A percentile compares a stretch with the other conserved stretches of the same genome.
These are phyloP conservation scores for Liopterus haemorrhoidalis DNA, from an alignment of 2,888 invertebrate species.

Conservation along the genomic window DNA sequence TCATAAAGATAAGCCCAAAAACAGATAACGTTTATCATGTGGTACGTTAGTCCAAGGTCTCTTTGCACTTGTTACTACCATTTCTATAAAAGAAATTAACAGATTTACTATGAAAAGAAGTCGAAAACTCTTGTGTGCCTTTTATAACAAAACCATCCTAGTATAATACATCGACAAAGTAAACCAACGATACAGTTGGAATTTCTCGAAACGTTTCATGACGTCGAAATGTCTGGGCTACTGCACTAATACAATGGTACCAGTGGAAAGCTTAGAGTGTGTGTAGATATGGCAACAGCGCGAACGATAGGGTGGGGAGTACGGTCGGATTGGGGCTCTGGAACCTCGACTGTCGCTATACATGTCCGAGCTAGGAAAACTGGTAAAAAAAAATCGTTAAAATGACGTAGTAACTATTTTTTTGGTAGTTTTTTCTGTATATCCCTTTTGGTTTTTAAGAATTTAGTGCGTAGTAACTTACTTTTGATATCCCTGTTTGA, in stretches of 20 bases:
- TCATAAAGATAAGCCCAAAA: no score
- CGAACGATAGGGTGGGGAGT: conserved; percentile 29
- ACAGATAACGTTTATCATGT: no score
- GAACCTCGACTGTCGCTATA: conserved; percentile 37
- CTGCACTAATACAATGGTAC: conserved; percentile 38
- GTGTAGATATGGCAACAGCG: conserved; percentile 40
- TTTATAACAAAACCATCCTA: no score
- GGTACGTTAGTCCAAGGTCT: no score
- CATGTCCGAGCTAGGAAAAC: conserved; percentile 35
- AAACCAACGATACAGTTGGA: conserved; percentile 18
- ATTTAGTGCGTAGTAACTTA: neutral
- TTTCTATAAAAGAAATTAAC: no score
- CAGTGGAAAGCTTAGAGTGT: conserved; percentile 40
- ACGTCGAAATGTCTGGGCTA: conserved; percentile 31
- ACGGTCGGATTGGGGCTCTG: conserved; percentile 35
- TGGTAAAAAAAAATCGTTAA: conserved; percentile 20
- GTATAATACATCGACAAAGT: conserved; percentile 19
- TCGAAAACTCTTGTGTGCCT: no score
- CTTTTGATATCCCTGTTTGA: no score
- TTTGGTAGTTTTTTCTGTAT: neutral
- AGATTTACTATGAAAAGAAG: no score
- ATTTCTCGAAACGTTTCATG: conserved; percentile 15
- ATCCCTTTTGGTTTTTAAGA: conserved; percentile 3
- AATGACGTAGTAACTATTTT: conserved; percentile 5
- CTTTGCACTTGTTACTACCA: no score